These are phyloP conservation scores for Larimichthys polyactis DNA, from an alignment of 2,113 vertebrate species.

Conservation along the genomic window DNA sequence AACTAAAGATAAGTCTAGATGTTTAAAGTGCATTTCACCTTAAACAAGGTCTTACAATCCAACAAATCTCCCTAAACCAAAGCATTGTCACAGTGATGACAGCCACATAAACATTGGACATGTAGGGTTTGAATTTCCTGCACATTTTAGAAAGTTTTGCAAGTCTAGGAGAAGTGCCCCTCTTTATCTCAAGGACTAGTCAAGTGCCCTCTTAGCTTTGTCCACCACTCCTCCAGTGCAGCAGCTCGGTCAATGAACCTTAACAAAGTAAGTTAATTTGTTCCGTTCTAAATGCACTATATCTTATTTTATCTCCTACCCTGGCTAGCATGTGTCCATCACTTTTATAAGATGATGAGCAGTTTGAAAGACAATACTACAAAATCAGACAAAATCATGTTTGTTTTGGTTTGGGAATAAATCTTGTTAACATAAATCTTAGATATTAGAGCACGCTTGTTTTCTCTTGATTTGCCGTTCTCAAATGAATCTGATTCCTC, in stretches of 20 bases:
- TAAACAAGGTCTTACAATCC: neutral
- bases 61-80: neutral
- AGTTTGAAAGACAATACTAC: too few relatives aligned
- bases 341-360: too few relatives aligned
- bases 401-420: neutral
- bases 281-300: neutral
- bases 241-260: slow-evolving; percentile 3
- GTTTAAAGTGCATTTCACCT: neutral
- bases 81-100: neutral
- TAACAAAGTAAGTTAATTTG: neutral
- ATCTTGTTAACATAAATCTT: neutral
- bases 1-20: neutral
- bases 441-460: too few relatives aligned
- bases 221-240: neutral
- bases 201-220: neutral
- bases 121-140: neutral
- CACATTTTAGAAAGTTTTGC: neutral
- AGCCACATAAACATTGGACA: neutral
- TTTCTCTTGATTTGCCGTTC: too few relatives aligned
- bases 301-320: too few relatives aligned
- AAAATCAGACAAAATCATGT: too few relatives aligned
- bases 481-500: too few relatives aligned
- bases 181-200: slow-evolving; percentile 15
- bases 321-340: too few relatives aligned
- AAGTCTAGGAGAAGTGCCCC: neutral